Evolutionary conservation across 2,888 invertebrate species (phyloP).

Genomic region (Epicampocera succincta): DNA sequence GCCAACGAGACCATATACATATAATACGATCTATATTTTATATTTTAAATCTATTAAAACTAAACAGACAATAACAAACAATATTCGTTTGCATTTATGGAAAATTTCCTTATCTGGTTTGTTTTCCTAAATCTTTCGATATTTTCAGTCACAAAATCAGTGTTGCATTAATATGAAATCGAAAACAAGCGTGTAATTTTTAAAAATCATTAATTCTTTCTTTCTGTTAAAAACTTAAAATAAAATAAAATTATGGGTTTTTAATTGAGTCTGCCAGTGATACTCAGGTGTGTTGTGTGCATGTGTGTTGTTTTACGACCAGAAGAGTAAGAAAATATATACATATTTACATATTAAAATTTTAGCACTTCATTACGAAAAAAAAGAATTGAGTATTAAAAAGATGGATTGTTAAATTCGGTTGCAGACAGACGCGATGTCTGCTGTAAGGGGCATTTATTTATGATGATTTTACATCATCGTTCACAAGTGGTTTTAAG

Average conservation of each 20-base stretch:
- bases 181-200: too few species aligned
- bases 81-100: not conserved
- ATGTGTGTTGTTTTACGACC: not conserved
- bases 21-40: too few species aligned
- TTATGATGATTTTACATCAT: constrained; percentile 30
- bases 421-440: constrained; percentile 26
- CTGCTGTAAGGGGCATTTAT: constrained; percentile 42
- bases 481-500: constrained; percentile 32
- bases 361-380: constrained; percentile 51
- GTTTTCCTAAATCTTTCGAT: not conserved
- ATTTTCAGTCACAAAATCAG: not conserved
- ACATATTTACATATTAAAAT: constrained; percentile 13
- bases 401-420: constrained; percentile 11
- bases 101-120: too few species aligned
- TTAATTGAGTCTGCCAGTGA: constrained; percentile 10
- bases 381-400: constrained; percentile 5
- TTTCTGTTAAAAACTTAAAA: constrained; percentile 8
- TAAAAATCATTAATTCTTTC: not conserved
- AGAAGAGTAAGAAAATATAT: not conserved
- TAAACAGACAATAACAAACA: too few species aligned
- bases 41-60: too few species aligned
- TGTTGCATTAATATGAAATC: constrained; percentile 29
- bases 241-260: constrained; percentile 41
- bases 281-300: constrained; percentile 5
- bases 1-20: too few species aligned